These are phyloP conservation scores for Heterodera carotae DNA, from an alignment of 1,140 invertebrate species.

Conservation along the genomic window DNA sequence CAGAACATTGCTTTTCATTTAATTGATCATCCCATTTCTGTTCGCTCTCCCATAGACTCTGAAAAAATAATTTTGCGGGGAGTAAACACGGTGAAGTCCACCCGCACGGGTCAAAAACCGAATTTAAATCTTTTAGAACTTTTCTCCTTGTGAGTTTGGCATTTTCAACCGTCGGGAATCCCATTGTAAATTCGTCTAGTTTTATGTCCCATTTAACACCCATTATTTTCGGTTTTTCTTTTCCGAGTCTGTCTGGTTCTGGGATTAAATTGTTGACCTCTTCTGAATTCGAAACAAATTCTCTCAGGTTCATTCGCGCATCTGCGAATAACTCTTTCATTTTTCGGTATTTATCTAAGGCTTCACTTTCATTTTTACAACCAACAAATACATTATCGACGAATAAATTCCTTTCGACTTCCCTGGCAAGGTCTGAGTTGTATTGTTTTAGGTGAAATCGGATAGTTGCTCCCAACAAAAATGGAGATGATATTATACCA, in stretches of 20 bases:
- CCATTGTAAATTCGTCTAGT: neutral
- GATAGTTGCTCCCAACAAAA: no score
- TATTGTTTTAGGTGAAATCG: neutral
- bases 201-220: neutral
- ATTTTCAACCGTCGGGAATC: neutral
- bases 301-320: slow-evolving; percentile 9
- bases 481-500: neutral
- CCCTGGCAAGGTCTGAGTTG: neutral
- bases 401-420: neutral
- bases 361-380: neutral
- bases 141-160: neutral
- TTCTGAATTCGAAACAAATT: slow-evolving; percentile 4
- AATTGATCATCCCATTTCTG: neutral
- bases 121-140: neutral
- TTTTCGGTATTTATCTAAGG: neutral
- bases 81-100: neutral
- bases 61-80: slow-evolving; percentile 3
- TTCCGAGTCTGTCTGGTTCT: neutral
- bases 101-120: neutral
- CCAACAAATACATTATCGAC: slow-evolving; percentile 6
- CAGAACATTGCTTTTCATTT: neutral
- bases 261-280: neutral
- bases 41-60: neutral
- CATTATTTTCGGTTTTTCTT: no score
- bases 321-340: slow-evolving; percentile 8